phyloP scores from a whole-genome alignment of 2,888 invertebrate species.

The Drosophila falleni region DNA sequence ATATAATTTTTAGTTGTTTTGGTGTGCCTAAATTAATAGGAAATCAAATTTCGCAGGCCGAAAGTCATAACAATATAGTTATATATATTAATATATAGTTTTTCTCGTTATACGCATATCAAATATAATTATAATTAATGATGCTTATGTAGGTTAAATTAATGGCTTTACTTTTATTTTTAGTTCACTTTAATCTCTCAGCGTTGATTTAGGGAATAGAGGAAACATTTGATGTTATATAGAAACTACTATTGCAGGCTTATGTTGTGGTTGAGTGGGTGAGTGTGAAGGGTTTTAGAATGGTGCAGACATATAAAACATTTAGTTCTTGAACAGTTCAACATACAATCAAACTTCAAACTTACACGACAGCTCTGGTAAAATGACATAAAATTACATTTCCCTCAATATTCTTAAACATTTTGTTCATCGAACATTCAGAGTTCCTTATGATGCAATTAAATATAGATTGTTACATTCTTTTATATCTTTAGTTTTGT shows the following conservation, averaged over 20 bases:
- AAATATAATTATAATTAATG: slow-evolving; percentile 50
- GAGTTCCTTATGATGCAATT: slow-evolving; percentile 9
- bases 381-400: slow-evolving; percentile 26
- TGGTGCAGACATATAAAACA: slow-evolving; percentile 44
- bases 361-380: slow-evolving; percentile 23
- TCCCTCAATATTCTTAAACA: slow-evolving; percentile 6
- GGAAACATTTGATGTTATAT: slow-evolving; percentile 60
- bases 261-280: slow-evolving; percentile 1
- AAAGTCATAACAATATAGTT: slow-evolving; percentile 62
- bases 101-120: slow-evolving; percentile 54
- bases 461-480: slow-evolving; percentile 9
- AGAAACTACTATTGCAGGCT: slow-evolving; percentile 72
- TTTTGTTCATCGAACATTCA: slow-evolving; percentile 23
- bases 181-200: slow-evolving; percentile 65
- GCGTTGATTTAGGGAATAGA: slow-evolving; percentile 26
- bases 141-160: slow-evolving; percentile 55
- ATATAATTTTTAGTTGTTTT: slow-evolving; percentile 29
- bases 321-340: slow-evolving; percentile 26
- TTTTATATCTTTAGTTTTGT: slow-evolving; percentile 8
- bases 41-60: slow-evolving; percentile 76
- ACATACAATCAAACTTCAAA: slow-evolving; percentile 33
- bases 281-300: slow-evolving; percentile 1
- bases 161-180: slow-evolving; percentile 40
- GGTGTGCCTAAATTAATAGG: slow-evolving; percentile 72
- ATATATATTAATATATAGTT: slow-evolving; percentile 27